phyloP scores from a whole-genome alignment of 2,888 invertebrate species.

The Atrina japonica region DNA sequence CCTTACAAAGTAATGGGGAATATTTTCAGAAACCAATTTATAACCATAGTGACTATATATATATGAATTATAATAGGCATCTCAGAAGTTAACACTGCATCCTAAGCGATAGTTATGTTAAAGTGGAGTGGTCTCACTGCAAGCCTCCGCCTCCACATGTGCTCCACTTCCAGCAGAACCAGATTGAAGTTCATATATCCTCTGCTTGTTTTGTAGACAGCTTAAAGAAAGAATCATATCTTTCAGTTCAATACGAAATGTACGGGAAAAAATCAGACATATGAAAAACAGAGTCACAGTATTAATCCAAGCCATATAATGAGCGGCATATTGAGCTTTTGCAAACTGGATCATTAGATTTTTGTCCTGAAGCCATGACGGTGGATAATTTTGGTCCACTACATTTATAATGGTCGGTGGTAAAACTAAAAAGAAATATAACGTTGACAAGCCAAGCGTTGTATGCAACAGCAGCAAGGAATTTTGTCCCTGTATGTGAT shows the following conservation, averaged over 20 bases:
- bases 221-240: slow-evolving; percentile 32
- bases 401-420: slow-evolving; percentile 58
- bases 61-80: too few relatives aligned
- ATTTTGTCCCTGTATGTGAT: slow-evolving; percentile 55
- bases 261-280: slow-evolving; percentile 56
- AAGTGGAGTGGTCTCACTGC: slow-evolving; percentile 33
- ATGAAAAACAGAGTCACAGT: slow-evolving; percentile 56
- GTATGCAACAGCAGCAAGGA: slow-evolving; percentile 55
- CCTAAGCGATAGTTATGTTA: too few relatives aligned
- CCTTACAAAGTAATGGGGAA: too few relatives aligned
- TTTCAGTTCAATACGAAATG: slow-evolving; percentile 53
- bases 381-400: slow-evolving; percentile 53
- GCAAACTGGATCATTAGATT: slow-evolving; percentile 49
- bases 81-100: too few relatives aligned
- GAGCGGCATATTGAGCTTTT: slow-evolving; percentile 44
- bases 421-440: slow-evolving; percentile 59
- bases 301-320: slow-evolving; percentile 56
- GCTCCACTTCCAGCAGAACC: slow-evolving; percentile 52
- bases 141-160: slow-evolving; percentile 51
- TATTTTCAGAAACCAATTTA: too few relatives aligned
- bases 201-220: slow-evolving; percentile 48
- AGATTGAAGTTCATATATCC: slow-evolving; percentile 60
- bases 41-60: too few relatives aligned
- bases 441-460: slow-evolving; percentile 54
- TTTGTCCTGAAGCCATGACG: slow-evolving; percentile 53